These are phyloP conservation scores for Dynastes hyllus DNA, from an alignment of 2,888 invertebrate species.

Conservation along the genomic window DNA sequence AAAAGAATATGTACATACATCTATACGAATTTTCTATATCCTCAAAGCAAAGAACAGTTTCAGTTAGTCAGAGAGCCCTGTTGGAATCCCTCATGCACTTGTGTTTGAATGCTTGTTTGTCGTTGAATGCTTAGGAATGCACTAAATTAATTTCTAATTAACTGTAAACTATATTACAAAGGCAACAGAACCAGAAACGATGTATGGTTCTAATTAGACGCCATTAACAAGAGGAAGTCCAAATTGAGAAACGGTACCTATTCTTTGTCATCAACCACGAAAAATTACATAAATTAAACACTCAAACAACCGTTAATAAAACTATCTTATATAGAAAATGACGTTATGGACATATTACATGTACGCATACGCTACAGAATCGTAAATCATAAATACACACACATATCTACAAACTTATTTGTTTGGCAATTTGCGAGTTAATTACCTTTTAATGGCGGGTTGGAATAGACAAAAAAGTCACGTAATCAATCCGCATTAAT, in stretches of 20 bases:
- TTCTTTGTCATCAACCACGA: constrained; percentile 21
- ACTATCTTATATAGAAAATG: constrained; percentile 11
- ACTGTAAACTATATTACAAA: no score
- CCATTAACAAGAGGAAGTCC: constrained; percentile 40
- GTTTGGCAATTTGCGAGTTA: constrained; percentile 6
- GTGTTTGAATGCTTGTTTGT: no score
- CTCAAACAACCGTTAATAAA: constrained; percentile 22
- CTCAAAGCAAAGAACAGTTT: no score
- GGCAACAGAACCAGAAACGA: neutral
- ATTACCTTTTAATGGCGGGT: neutral
- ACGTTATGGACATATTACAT: neutral
- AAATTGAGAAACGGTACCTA: constrained; percentile 29
- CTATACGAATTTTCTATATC: no score
- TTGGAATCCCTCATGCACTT: no score
- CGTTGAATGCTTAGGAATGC: no score
- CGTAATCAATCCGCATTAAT: neutral
- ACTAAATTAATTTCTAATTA: no score
- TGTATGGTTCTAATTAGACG: constrained; percentile 27
- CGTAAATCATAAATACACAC: neutral
- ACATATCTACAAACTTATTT: neutral
- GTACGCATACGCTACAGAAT: neutral
- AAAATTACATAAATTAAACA: constrained; percentile 24
- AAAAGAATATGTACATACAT: no score
- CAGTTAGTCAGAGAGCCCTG: no score
- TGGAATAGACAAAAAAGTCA: neutral